Conservation (phyloP, 1,140 invertebrate genomes). For the Drosophila rufa region DNA sequence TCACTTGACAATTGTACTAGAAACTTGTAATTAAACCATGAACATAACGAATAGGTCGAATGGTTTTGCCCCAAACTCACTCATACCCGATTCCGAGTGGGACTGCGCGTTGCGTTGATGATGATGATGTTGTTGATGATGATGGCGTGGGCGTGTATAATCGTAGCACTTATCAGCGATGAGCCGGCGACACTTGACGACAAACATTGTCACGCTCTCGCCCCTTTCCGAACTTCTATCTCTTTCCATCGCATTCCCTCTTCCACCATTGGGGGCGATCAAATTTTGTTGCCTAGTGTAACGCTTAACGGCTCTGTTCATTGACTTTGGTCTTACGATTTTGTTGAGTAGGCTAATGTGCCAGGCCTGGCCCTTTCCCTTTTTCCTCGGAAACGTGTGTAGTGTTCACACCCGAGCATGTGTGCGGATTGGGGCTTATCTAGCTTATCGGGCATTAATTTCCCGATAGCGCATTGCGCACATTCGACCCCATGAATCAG, state of each 20-base stretch:
- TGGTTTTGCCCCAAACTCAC: constrained; percentile 4
- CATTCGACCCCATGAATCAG: constrained; percentile 65
- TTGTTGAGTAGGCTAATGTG: constrained; percentile 76
- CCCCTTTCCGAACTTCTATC: not conserved
- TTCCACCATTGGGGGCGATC: constrained; percentile 55
- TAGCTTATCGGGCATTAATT: constrained; percentile 70
- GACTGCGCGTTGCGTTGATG: constrained; percentile 7
- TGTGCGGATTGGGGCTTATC: constrained; percentile 46
- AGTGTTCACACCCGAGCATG: constrained; percentile 12
- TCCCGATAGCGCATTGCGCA: constrained; percentile 57
- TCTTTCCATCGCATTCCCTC: not conserved
- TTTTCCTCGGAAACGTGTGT: not conserved
- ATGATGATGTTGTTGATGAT: constrained; percentile 28
- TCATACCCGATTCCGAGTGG: constrained; percentile 19
- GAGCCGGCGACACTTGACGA: constrained; percentile 71
- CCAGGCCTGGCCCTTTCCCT: constrained; percentile 22
- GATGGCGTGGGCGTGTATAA: constrained; percentile 57
- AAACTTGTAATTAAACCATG: constrained; percentile 67
- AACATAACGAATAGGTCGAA: constrained; percentile 22
- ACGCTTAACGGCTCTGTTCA: constrained; percentile 77
- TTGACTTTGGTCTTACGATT: constrained; percentile 72
- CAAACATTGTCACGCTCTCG: constrained; percentile 53
- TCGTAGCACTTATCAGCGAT: constrained; percentile 70
- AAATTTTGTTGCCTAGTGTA: constrained; percentile 78
- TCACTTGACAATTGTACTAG: constrained; percentile 25